A percentile compares a stretch with the other conserved stretches of the same genome.
These are phyloP conservation scores for Gisinianus flammeolus DNA, from an alignment of 2,888 invertebrate species.

Conservation along the genomic window DNA sequence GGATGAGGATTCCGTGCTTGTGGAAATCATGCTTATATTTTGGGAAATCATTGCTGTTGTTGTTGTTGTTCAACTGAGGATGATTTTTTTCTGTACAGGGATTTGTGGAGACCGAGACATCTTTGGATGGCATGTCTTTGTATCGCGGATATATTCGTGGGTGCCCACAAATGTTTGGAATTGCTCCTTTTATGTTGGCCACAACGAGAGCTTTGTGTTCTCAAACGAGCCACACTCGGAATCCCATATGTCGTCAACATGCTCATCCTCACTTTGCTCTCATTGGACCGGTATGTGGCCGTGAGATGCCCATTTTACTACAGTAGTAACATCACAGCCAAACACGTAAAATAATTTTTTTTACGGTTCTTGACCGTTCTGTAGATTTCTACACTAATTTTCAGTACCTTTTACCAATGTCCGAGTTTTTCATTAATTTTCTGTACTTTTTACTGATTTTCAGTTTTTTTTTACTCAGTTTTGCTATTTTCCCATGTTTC, in stretches of 20 bases:
- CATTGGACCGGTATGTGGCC: slow-evolving; percentile 56
- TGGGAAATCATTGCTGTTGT: too few species aligned
- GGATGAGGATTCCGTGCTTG: too few species aligned
- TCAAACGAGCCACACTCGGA: slow-evolving; percentile 44
- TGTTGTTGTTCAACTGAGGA: too few species aligned
- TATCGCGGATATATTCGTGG: slow-evolving; percentile 58
- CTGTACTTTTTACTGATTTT: too few species aligned
- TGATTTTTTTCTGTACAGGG: slow-evolving; percentile 48
- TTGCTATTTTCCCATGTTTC: too few species aligned
- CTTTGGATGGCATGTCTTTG: slow-evolving; percentile 59
- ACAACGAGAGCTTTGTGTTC: slow-evolving; percentile 38
- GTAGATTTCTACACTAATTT: too few species aligned
- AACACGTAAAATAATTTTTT: slow-evolving; percentile 47
- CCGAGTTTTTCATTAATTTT: too few species aligned
- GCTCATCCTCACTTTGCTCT: slow-evolving; percentile 51
- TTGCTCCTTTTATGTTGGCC: slow-evolving; percentile 51
- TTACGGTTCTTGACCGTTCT: neutral
- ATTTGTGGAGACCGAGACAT: slow-evolving; percentile 59
- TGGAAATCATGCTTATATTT: too few species aligned
- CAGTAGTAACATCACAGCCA: slow-evolving; percentile 51
- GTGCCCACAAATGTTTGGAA: slow-evolving; percentile 56
- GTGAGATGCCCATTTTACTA: slow-evolving; percentile 57
- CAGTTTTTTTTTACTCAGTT: too few species aligned
- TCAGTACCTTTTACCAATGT: too few species aligned
- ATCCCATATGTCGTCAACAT: slow-evolving; percentile 58